Conservation (phyloP, 2,797 vertebrate species). For the Natrix natrix region DNA sequence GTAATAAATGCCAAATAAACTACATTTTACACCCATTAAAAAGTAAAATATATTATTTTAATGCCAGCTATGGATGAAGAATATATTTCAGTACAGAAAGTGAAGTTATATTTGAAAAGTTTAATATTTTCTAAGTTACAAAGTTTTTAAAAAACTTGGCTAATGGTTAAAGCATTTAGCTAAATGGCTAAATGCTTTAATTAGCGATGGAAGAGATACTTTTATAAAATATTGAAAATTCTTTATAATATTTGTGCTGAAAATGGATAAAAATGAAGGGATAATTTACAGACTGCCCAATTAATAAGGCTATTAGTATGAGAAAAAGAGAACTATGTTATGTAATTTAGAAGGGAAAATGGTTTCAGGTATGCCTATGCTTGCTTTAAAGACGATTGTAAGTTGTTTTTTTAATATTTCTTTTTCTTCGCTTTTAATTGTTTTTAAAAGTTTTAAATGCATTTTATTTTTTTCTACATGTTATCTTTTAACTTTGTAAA, state of each 20-base stretch:
- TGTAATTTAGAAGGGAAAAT: background rate
- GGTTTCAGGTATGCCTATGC: background rate
- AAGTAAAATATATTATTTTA: slow-evolving; percentile 22
- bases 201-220: background rate
- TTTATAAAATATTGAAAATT: background rate
- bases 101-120: slow-evolving; percentile 40
- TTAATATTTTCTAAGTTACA: slow-evolving; percentile 35
- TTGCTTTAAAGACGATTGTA: background rate
- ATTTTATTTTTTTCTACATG: background rate
- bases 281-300: background rate
- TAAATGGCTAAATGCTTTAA: background rate
- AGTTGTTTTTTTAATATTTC: background rate
- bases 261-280: background rate
- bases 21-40: slow-evolving; percentile 22
- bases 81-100: slow-evolving; percentile 32
- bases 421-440: background rate
- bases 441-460: background rate
- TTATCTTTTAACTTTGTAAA: background rate
- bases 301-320: background rate
- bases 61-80: slow-evolving; percentile 43
- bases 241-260: background rate
- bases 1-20: background rate
- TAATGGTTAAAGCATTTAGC: too few relatives aligned
- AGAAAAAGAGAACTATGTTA: background rate
- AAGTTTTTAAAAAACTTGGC: background rate